Percentiles rank a stretch among this genome's conserved stretches.
These are phyloP conservation scores for Trogon melanurus DNA, from an alignment of 2,113 vertebrate species.

Conservation along the genomic window DNA sequence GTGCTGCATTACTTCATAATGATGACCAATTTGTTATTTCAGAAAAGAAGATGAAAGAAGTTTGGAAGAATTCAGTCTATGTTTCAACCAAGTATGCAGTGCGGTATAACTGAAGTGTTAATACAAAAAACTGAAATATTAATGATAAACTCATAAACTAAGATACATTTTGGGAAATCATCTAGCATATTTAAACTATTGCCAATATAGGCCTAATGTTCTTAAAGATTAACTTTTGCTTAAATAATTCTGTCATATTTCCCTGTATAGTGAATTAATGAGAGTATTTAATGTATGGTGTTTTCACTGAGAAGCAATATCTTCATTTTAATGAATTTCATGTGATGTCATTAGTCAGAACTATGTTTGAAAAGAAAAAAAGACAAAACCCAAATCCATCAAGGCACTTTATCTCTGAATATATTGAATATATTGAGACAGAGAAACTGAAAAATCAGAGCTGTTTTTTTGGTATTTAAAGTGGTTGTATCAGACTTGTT, in stretches of 20 bases:
- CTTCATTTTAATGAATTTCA: neutral
- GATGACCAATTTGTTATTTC: neutral
- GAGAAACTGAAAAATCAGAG: neutral
- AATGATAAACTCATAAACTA: neutral
- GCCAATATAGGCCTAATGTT: neutral
- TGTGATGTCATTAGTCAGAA: neutral
- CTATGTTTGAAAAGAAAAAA: neutral
- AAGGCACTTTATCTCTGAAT: neutral
- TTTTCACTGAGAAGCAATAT: neutral
- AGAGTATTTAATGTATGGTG: neutral
- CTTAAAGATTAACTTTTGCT: neutral
- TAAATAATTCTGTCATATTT: neutral
- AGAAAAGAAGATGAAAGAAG: neutral
- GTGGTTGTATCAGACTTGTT: neutral
- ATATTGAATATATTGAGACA: neutral
- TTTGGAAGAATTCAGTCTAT: neutral
- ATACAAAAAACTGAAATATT: neutral
- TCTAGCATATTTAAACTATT: neutral
- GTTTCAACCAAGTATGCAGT: neutral
- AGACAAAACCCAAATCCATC: neutral
- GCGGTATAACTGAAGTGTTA: neutral
- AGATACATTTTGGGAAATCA: neutral
- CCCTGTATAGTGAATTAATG: neutral
- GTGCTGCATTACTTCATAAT: neutral
- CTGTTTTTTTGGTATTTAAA: neutral